phyloP scores from a whole-genome alignment of 1,140 invertebrate species.

The Subanguina moxae region DNA sequence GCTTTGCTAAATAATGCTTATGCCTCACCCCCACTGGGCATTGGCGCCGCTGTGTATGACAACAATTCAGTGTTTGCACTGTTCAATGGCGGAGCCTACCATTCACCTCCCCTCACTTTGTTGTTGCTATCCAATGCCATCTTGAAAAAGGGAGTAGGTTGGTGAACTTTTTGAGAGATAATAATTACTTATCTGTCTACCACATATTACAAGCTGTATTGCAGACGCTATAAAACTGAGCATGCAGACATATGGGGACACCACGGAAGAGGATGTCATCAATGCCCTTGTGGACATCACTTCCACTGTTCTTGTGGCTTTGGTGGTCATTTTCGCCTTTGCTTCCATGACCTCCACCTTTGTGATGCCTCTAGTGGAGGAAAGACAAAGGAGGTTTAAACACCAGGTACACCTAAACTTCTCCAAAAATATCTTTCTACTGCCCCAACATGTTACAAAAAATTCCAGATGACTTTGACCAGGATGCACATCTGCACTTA shows the following conservation, averaged over 20 bases:
- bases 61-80: conserved; percentile 30
- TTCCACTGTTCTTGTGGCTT: conserved; percentile 20
- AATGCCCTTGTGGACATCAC: background rate
- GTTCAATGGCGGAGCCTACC: conserved; percentile 39
- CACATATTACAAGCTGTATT: too few relatives aligned
- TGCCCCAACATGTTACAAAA: background rate
- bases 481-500: conserved; percentile 31
- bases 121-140: conserved; percentile 41
- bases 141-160: conserved; percentile 25
- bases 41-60: conserved; percentile 28
- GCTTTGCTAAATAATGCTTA: conserved; percentile 23
- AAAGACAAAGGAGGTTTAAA: conserved; percentile 29
- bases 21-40: conserved; percentile 29
- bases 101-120: conserved; percentile 35
- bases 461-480: conserved; percentile 37
- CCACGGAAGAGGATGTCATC: background rate
- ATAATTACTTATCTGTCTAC: too few relatives aligned
- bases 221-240: conserved; percentile 26
- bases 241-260: conserved; percentile 31
- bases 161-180: background rate
- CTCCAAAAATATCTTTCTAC: too few relatives aligned
- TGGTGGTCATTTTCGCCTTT: conserved; percentile 33
- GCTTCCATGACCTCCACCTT: conserved; percentile 39
- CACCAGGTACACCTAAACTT: too few relatives aligned
- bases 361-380: conserved; percentile 41